A percentile compares a stretch with the other conserved stretches of the same genome.
phyloP scores from a whole-genome alignment of 2,797 vertebrate genomes.

The Coranthus polyacanthus region DNA sequence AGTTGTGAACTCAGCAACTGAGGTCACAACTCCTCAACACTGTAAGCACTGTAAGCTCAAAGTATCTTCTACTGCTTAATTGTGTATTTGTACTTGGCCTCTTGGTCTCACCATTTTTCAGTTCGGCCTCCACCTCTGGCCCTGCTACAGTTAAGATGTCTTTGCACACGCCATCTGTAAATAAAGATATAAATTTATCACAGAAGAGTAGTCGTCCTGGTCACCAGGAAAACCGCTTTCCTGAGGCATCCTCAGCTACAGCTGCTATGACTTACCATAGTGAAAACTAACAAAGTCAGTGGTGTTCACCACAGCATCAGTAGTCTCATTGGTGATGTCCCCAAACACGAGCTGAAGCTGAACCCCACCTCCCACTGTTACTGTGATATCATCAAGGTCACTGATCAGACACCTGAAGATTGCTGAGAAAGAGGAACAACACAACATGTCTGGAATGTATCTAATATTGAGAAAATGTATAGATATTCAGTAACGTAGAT shows the following conservation, averaged over 20 bases:
- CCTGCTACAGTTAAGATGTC: constrained; percentile 72
- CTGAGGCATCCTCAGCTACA: too few species aligned
- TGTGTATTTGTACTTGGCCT: too few species aligned
- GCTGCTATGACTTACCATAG: constrained; percentile 28
- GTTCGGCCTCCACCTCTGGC: constrained; percentile 46
- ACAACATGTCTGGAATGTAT: too few species aligned
- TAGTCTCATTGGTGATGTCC: constrained; percentile 78
- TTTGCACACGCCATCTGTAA: constrained; percentile 73
- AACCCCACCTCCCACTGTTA: constrained; percentile 34
- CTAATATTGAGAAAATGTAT: too few species aligned
- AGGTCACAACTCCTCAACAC: too few species aligned
- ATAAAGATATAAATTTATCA: background rate
- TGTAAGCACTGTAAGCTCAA: too few species aligned
- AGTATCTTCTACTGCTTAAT: too few species aligned
- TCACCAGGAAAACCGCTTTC: background rate
- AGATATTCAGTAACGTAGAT: too few species aligned
- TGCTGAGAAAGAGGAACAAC: too few species aligned
- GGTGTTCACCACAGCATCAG: constrained; percentile 78
- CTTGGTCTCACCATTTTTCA: constrained; percentile 74
- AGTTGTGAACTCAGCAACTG: too few species aligned
- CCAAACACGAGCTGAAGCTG: constrained; percentile 75
- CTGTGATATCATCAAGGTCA: constrained; percentile 69
- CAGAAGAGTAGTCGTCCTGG: too few species aligned
- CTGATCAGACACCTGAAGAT: constrained; percentile 64
- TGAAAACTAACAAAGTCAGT: constrained; percentile 70